Base-by-base conservation (phyloP, 2,888 invertebrate species). In the Drepanosiphum platanoidis region DNA sequence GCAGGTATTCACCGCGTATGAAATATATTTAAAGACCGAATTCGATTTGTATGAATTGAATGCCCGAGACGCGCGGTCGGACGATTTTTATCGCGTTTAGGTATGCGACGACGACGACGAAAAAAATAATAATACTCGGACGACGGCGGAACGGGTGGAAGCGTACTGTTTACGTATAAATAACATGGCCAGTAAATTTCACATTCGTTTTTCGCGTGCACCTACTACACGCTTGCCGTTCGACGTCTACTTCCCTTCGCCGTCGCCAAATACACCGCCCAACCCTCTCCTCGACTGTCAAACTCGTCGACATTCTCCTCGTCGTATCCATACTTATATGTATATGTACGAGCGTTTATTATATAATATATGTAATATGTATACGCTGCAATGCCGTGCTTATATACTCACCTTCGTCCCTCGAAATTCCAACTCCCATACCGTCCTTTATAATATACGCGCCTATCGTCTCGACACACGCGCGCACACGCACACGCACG, bases 121-220 rank as follows among this genome's bases (percentile, higher is more conserved):
- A 46, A 32, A 74, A 74, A 74, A 74, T 74, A 58, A 58, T 58
- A 75, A 46, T 27, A 27, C n/a, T 2, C 22, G 13, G 32, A 34
- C 13, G 32, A 32, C 32, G 52, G 34, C 5, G 74, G 13, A 42
- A 42, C 42, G 42, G n/a, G n/a, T n/a, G n/a, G n/a, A n/a, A n/a
- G n/a, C n/a, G n/a, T n/a, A n/a, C n/a, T n/a, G n/a, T n/a, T n/a
- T 46, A 58, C 8, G 32, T 9, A 27, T 42, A 72, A 72, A 72
- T 32, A 32, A 74, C 52, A n/a, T n/a, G 30, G 9, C 27, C 13
- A 46, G 32, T 3, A 27, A 34, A 58, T 58, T 72, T 72, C 27
- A 15, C 30, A 46, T 52, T 72, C 72, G 32, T 74, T 46, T 72
- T 75, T 75, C 36, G 15, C 75, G 34, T 36, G 58, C 36, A n/a